phyloP scores from a whole-genome alignment of 2,113 vertebrate genomes.

The Felis chaus region DNA sequence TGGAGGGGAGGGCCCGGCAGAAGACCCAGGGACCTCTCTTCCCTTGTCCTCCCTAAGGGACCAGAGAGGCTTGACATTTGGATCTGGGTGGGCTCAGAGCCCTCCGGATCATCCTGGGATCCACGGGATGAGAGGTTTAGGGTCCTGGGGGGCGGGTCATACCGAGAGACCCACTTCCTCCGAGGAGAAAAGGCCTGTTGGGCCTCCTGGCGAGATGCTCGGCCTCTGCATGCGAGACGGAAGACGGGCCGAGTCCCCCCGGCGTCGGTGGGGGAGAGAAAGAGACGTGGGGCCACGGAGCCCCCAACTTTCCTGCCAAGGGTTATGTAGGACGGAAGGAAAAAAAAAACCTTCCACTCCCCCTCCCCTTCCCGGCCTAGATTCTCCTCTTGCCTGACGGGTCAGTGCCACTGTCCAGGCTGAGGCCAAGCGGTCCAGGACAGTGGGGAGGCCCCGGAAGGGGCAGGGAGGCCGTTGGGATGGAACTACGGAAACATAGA shows the following conservation, averaged over 20 bases:
- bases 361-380: conserved; percentile 55
- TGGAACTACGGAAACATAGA: neutral
- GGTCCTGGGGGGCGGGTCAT: neutral
- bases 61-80: neutral
- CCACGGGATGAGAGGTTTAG: neutral
- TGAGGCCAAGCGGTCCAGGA: conserved; percentile 49
- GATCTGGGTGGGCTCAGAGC: neutral
- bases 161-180: neutral
- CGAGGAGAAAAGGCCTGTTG: neutral
- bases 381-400: conserved; percentile 76
- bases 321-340: conserved; percentile 55
- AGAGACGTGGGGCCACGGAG: neutral
- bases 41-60: neutral
- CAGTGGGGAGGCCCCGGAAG: conserved; percentile 52
- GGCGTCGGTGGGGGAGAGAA: neutral
- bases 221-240: neutral
- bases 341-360: conserved; percentile 12
- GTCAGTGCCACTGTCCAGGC: conserved; percentile 50
- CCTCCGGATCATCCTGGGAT: neutral
- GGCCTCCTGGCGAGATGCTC: neutral
- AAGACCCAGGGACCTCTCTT: neutral
- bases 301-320: conserved; percentile 28
- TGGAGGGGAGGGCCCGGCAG: neutral
- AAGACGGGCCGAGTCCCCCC: neutral
- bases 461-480: neutral